phyloP scores from a whole-genome alignment of 23 tunicate genomes.

The Oikopleura albicans region DNA sequence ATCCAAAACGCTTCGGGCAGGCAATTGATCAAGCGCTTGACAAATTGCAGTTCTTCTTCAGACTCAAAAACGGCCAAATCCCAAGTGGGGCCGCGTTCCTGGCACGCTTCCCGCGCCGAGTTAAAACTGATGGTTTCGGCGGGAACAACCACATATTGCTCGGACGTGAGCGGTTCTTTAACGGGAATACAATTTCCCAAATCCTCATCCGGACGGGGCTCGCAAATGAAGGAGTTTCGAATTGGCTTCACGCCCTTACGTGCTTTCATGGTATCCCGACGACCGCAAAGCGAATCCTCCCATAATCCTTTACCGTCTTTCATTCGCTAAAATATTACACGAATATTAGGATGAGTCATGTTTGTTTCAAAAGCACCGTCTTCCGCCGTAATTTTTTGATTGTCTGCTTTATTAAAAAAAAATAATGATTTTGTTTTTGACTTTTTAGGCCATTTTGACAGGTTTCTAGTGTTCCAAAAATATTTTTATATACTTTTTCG shows the following conservation, averaged over 20 bases:
- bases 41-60: constrained; percentile 5
- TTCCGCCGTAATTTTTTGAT: too few relatives aligned
- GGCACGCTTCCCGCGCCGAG: not conserved
- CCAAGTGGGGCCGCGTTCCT: not conserved
- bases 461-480: too few relatives aligned
- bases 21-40: not conserved
- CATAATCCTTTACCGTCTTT: not conserved
- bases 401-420: too few relatives aligned
- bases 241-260: not conserved
- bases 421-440: too few relatives aligned
- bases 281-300: constrained; percentile 16
- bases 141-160: not conserved
- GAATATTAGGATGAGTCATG: too few relatives aligned
- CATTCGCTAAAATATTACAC: not conserved
- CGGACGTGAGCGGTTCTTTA: not conserved
- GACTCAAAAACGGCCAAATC: not conserved
- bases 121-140: not conserved
- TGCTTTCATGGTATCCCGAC: not conserved
- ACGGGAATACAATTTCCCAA: not conserved
- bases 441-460: too few relatives aligned
- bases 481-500: too few relatives aligned
- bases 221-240: not conserved
- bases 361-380: too few relatives aligned
- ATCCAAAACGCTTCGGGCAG: constrained; percentile 11
- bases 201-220: not conserved